Base-by-base conservation (phyloP, 2,113 vertebrate genomes). In the Danio rerio region DNA sequence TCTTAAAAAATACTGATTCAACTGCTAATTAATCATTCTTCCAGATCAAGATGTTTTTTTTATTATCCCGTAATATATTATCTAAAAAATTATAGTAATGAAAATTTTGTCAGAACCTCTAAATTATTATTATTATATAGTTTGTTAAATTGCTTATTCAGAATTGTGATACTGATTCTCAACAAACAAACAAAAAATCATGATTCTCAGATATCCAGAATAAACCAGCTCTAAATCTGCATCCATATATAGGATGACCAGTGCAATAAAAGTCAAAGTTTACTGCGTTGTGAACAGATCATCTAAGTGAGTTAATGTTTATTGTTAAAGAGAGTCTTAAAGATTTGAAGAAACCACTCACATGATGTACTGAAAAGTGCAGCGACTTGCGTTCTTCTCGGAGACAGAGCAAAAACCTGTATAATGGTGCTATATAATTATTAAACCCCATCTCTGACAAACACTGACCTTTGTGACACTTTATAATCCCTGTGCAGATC, bases 381-480 rank as follows among this genome's bases (percentile, higher is more conserved):
- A 77, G 58, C 49, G 62, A 8, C 45, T 9, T 59, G 9, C 20
- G 40, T 76, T 63, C 58, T 63, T 50, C 74, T 77, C 13, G 10
- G 45, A 63, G 75, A 77, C 75, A 6, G 63, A 63, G 75, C 75
- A 52, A 63, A 77, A 61, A 31, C 45, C 20, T 50, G 40, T 47
- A 52, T 71, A 52, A 71, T 71, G 8, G 70, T 31, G 13, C 53
- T 40, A 13, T 62, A 50, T 65, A 85, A 81, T 78, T 69, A 81
- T 81, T 81, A 85, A 81, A 78, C 79, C 42, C 71, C 18, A 31
- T 66, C 16, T 5, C 20, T n/a, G 13, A 21, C 13, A 70, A 70
- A 15, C 49, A 20, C 56, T 63, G 73, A 72, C 70, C 61, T 43
- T 53, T 74, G 71, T 56, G 15, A 59, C 79, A 50, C 78, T 55